phyloP scores from a whole-genome alignment of 2,888 invertebrate genomes.

The Marronus borbonicus region DNA sequence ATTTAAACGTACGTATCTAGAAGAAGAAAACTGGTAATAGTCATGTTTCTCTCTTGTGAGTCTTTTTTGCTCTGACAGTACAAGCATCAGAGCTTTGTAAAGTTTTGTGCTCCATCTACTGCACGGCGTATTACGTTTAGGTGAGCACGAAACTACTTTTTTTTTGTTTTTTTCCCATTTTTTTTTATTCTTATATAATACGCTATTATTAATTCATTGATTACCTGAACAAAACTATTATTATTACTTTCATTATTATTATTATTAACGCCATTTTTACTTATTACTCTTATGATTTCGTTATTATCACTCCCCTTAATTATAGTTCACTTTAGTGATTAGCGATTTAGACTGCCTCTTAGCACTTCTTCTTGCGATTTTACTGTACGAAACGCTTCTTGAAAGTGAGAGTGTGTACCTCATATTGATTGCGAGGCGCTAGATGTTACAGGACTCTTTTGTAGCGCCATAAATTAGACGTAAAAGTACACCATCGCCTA shows the following conservation, averaged over 20 bases:
- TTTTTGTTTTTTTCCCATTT: slow-evolving; percentile 22
- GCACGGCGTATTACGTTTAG: slow-evolving; percentile 50
- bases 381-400: slow-evolving; percentile 33
- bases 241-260: no score
- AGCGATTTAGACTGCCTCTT: slow-evolving; percentile 47
- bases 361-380: slow-evolving; percentile 48
- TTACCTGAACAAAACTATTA: slow-evolving; percentile 14
- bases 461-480: slow-evolving; percentile 43
- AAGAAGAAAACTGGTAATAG: slow-evolving; percentile 69
- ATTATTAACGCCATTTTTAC: slow-evolving; percentile 4
- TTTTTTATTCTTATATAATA: slow-evolving; percentile 18
- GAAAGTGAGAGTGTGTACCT: slow-evolving; percentile 27
- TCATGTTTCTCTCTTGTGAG: slow-evolving; percentile 68
- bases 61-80: slow-evolving; percentile 57
- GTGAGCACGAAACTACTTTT: slow-evolving; percentile 51
- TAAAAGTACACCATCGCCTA: background rate
- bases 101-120: slow-evolving; percentile 53
- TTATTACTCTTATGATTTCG: slow-evolving; percentile 12
- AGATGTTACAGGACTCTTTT: slow-evolving; percentile 41
- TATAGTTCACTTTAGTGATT: slow-evolving; percentile 35
- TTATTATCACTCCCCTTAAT: background rate
- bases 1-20: slow-evolving; percentile 60
- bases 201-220: background rate
- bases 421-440: slow-evolving; percentile 40
- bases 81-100: slow-evolving; percentile 49